Evolutionary conservation across 2,888 invertebrate genomes (phyloP).

Genomic region (Lampropteryx suffumata): DNA sequence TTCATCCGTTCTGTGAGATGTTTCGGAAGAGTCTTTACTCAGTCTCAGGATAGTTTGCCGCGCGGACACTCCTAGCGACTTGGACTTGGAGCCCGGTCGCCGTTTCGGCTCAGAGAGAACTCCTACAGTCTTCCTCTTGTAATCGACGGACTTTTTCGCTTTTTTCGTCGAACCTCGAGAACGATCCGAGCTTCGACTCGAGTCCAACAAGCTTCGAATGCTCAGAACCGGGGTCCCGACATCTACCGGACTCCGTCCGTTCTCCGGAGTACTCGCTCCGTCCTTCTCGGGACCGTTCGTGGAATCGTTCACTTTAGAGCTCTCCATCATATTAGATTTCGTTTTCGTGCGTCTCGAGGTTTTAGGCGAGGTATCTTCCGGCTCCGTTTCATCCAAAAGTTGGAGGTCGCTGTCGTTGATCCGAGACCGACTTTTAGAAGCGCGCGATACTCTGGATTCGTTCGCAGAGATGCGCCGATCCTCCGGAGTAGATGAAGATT

Average conservation of each 20-base stretch:
- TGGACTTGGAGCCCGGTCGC: conserved; percentile 41
- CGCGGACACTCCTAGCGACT: conserved; percentile 42
- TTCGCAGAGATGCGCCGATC: conserved; percentile 49
- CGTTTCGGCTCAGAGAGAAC: conserved; percentile 36
- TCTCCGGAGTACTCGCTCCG: conserved; percentile 59
- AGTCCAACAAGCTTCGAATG: conserved; percentile 61
- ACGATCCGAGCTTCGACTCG: conserved; percentile 44
- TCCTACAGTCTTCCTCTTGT: conserved; percentile 54
- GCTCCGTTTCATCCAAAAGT: conserved; percentile 42
- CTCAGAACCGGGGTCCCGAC: conserved; percentile 63
- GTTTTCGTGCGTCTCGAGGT: conserved; percentile 43
- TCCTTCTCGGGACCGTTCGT: conserved; percentile 22
- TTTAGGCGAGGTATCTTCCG: conserved; percentile 47
- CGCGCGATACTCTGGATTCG: conserved; percentile 49
- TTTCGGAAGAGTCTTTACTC: conserved; percentile 42
- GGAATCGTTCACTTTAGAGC: conserved; percentile 5
- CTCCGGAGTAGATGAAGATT: conserved; percentile 51
- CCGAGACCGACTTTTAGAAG: conserved; percentile 52
- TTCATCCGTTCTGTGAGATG: conserved; percentile 38
- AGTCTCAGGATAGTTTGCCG: conserved; percentile 38
- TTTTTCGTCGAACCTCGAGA: conserved; percentile 32
- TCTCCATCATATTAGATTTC: conserved; percentile 20
- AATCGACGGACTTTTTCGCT: conserved; percentile 23
- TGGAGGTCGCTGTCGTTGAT: conserved; percentile 55
- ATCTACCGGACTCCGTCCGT: conserved; percentile 51